These are phyloP conservation scores for Piprites chloris DNA, from an alignment of 2,113 vertebrate species.

Conservation along the genomic window DNA sequence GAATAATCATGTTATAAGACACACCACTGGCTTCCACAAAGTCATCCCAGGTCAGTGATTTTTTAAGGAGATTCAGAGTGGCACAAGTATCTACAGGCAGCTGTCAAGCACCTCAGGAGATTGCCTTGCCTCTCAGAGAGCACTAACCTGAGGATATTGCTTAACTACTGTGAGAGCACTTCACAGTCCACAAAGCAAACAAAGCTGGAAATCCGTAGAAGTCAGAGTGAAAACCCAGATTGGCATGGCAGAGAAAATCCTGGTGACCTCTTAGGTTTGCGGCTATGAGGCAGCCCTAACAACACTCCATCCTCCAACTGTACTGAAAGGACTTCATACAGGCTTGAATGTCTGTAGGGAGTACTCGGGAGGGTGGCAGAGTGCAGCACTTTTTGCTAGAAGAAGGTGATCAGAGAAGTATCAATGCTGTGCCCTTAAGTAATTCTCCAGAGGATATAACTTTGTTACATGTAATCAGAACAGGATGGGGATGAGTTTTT, in stretches of 20 bases:
- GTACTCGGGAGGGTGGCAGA: not conserved
- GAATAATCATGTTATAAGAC: not conserved
- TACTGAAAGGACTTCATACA: not conserved
- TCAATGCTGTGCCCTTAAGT: not conserved
- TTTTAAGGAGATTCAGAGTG: not conserved
- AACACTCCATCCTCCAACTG: not conserved
- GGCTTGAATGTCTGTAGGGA: not conserved
- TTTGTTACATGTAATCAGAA: not conserved
- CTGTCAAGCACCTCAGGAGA: not conserved
- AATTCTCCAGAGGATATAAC: not conserved
- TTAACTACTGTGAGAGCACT: not conserved
- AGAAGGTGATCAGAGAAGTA: not conserved
- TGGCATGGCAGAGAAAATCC: not conserved
- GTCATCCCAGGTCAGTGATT: not conserved
- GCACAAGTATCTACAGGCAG: not conserved
- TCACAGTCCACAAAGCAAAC: not conserved
- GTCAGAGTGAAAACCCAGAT: not conserved
- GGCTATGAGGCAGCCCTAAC: not conserved
- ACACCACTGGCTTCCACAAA: not conserved
- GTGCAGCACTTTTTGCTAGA: not conserved
- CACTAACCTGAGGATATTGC: not conserved
- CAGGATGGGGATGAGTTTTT: not conserved
- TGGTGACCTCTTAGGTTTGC: not conserved
- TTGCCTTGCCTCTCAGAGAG: not conserved
- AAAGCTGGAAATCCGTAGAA: not conserved